Base-by-base conservation (phyloP, 2,113 vertebrate genomes). In the Entelurus aequoreus region DNA sequence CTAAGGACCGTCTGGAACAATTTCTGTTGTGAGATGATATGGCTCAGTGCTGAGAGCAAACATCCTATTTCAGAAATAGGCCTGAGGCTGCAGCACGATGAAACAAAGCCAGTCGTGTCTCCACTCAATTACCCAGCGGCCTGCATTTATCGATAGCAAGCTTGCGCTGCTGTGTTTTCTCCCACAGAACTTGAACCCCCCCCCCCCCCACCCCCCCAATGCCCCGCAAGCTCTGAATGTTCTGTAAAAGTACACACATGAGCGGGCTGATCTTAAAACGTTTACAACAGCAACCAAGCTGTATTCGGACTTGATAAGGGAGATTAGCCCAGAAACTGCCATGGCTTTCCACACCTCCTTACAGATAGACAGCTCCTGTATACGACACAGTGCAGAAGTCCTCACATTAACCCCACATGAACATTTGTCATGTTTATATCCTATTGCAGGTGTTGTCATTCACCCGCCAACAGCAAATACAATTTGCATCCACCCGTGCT, bases 401-500 rank as follows among this genome's bases (percentile, higher is more conserved):
- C 8, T 9, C 40, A 42, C 40, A 36, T 6, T 37, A 14, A 37
- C 52, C 6, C 53, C 0, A 5, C 37, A 35, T 6, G 2, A 48
- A 65, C 40, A 4, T 5, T 57, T 35, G 46, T 65, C 53, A 4
- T 66, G 68, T 76, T 53, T 37, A 52, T 55, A 75, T 85, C 71
- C 69, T 72, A 77, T 57, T 81, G 40, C 62, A 48, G 10, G 47
- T 37, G 16, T 28, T 7, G 51, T 38, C 15, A 52, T 36, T 58
- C 63, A 36, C 5, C 36, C 42, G 48, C 63, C 56, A 13, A 54
- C 35, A 40, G 57, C 28, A 70, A 81, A 77, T 48, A 63, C 4
- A 42, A 80, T 88, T 85, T 86, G 78, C 82, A 81, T 88, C 12
- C 21, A 62, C 42, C 42, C 12, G 42, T 12, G 40, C 55, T 16